phyloP scores from a whole-genome alignment of 2,113 vertebrate genomes.

The Bubo scandiacus region DNA sequence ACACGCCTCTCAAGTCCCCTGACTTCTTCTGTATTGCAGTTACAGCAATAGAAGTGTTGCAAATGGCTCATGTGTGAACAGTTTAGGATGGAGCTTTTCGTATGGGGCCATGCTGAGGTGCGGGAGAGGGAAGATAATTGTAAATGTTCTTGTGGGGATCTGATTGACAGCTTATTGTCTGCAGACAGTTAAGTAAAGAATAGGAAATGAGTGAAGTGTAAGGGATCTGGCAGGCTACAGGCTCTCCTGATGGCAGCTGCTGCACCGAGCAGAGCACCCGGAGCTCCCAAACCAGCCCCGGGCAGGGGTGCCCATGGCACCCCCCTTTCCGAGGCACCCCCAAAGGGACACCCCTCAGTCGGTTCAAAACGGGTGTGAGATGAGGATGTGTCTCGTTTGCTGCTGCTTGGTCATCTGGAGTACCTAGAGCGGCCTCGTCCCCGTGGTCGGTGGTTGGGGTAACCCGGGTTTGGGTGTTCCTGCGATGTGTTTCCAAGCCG shows the following conservation, averaged over 20 bases:
- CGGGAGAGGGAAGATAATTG: constrained; percentile 4
- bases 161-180: constrained; percentile 59
- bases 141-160: constrained; percentile 30
- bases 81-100: neutral
- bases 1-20: neutral
- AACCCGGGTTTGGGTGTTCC: neutral
- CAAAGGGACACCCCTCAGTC: neutral
- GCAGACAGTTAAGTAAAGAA: constrained; percentile 30
- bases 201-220: constrained; percentile 14
- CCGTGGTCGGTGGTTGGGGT: rapidly evolving
- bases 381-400: neutral
- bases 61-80: neutral
- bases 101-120: neutral
- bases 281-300: neutral
- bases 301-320: rapidly evolving
- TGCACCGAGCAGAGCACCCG: neutral
- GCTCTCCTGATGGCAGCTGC: neutral
- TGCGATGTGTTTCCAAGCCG: rapidly evolving
- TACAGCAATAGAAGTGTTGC: neutral
- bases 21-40: too few relatives aligned
- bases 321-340: neutral
- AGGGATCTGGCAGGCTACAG: constrained; percentile 31
- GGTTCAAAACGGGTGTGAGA: rapidly evolving
- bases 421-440: neutral
- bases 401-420: neutral